A percentile compares a stretch with the other conserved stretches of the same genome.
phyloP scores from a whole-genome alignment of 2,113 vertebrate genomes.

The Chiloscyllium plagiosum region DNA sequence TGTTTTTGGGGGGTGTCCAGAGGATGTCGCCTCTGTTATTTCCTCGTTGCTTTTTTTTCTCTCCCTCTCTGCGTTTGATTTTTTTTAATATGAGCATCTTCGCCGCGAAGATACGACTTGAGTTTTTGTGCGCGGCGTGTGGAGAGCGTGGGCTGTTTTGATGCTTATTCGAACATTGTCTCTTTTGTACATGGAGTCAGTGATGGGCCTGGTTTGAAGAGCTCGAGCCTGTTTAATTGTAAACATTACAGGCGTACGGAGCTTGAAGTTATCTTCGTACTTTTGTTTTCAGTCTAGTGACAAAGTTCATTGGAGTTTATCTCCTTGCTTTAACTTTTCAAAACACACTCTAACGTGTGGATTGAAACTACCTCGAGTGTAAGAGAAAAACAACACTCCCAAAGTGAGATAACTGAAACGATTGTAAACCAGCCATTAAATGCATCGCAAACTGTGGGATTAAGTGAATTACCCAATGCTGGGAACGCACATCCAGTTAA shows the following conservation, averaged over 20 bases:
- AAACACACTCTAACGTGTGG: not conserved
- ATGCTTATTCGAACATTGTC: not conserved
- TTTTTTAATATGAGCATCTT: not conserved
- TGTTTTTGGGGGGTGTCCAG: not conserved
- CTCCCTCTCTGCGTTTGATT: not conserved
- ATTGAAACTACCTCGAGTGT: too few species aligned
- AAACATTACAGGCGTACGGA: not conserved
- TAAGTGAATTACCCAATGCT: not conserved
- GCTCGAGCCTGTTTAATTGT: not conserved
- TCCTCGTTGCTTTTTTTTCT: not conserved
- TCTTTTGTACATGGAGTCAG: conserved; percentile 12
- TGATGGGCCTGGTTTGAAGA: conserved; percentile 11
- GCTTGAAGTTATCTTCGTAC: not conserved
- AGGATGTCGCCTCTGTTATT: not conserved
- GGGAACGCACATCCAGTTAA: not conserved
- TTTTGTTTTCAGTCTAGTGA: not conserved
- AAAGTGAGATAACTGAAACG: too few species aligned
- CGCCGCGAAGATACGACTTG: not conserved
- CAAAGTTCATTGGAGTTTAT: not conserved
- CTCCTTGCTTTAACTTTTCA: too few species aligned
- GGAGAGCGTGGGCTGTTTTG: conserved; percentile 34
- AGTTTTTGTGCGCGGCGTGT: conserved; percentile 14
- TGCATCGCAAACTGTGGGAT: not conserved
- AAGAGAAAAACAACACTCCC: too few species aligned
- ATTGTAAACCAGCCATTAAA: not conserved